Evolutionary conservation across 2,888 invertebrate genomes (phyloP), one percentile per base, ranked within the genome.

Genomic region (Timema podura): DNA sequence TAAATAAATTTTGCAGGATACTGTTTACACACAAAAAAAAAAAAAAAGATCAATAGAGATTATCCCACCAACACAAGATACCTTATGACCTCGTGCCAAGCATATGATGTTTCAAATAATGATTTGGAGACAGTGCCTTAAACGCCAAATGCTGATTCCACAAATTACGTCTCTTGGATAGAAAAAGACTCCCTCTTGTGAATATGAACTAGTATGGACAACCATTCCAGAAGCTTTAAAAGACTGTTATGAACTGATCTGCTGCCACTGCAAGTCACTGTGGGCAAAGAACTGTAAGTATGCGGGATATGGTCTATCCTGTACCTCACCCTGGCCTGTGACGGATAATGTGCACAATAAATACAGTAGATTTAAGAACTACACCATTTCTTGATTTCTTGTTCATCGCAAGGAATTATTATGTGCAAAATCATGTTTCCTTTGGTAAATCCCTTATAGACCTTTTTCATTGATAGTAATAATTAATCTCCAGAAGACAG

Each of bases 211-310:
- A 61, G 5, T 16, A 44, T 61, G 44, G 61, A 61, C 30, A 30
- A 44, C 5, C 45, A 30, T 61, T 61, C 5, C 61, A 15, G 61
- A 61, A 61, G 61, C 13, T 61, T 61, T 13, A 30, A 61, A 61
- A 61, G 30, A 16, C 2, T 44, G 44, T 61, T 61, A 16, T 44
- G 11, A 61, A 45, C 45, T 61, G 44, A 61, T 61, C 13, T 61
- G 6, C 13, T 61, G 61, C 61, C 61, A 61, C 30, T 61, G 61
- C 61, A 61, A 61, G 13, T 44, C 61, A 30, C 30, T 30, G 61
- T 61, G 61, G 13, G 30, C 61, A 61, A 61, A 45, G 61, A 61
- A 61, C 16, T 61, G 44, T 45, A 61, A 61, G 61, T 61, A 45
- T 61, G 61, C 30, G 30, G 45, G 44, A 61, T 45, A 61, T 13